phyloP scores from a whole-genome alignment of 2,797 vertebrate genomes.

The Discoglossus pictus region DNA sequence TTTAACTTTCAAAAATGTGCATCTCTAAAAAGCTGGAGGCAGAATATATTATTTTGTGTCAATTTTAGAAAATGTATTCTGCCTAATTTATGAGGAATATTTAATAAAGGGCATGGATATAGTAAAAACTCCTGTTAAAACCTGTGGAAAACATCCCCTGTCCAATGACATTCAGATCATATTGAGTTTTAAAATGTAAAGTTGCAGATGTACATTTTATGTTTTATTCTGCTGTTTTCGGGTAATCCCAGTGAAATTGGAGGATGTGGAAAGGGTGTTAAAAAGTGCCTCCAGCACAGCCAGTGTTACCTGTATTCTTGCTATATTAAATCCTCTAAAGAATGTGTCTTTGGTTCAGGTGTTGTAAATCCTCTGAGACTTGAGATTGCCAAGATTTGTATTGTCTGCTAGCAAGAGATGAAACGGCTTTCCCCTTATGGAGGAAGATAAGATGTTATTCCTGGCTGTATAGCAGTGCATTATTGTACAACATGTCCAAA shows the following conservation, averaged over 20 bases:
- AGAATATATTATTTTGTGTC: no score
- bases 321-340: constrained; percentile 36
- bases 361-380: constrained; percentile 32
- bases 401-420: constrained; percentile 38
- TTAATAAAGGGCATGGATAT: no score
- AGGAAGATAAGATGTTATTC: constrained; percentile 29
- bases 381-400: constrained; percentile 28
- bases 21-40: no score
- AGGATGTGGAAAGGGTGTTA: constrained; percentile 8
- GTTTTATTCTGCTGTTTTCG: no score
- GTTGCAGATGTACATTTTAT: no score
- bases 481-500: constrained; percentile 17
- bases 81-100: no score
- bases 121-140: no score
- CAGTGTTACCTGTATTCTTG: neutral
- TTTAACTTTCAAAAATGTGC: no score
- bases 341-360: constrained; percentile 30
- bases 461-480: constrained; percentile 10
- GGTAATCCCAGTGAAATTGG: neutral
- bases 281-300: constrained; percentile 22
- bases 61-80: no score
- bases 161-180: no score
- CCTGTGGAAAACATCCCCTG: no score
- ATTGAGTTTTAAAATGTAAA: no score
- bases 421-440: constrained; percentile 23